Base-by-base conservation (phyloP, 2,888 invertebrate species). In the Cryptocheilus praepositus region DNA sequence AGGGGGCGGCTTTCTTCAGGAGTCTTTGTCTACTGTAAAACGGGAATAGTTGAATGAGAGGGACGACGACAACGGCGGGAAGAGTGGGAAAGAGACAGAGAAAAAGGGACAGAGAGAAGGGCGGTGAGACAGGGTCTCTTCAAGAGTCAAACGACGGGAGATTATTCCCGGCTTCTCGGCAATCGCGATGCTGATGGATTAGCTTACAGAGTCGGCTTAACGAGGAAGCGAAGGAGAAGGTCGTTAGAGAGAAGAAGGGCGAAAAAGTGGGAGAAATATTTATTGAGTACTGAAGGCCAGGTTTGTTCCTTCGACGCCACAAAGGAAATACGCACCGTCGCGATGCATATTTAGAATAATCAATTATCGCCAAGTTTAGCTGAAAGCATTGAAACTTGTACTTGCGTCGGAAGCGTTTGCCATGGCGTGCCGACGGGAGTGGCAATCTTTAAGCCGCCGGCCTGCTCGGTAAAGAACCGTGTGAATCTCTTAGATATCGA, bases 111-210 rank as follows among this genome's bases (percentile, higher is more conserved):
- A n/a, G 59, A 36, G 21, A 15, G 36, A 57, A 51, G 58, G 18
- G 36, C 22, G 61, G 52, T 16, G 21, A 44, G 43, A 25, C 61
- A 28, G 57, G 55, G 51, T 46, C 67, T 62, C 46, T 44, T 61
- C 67, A 74, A 74, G 77, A 76, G 71, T 71, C 71, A 69, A 79
- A 73, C 76, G 76, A 71, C 66, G 73, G 57, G 65, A 66, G 79
- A 77, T 76, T 76, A 76, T 73, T 73, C 79, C 53, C 67, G 67
- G 57, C 79, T 71, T 65, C 69, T 58, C 71, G 64, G 64, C 67
- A 63, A 79, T 77, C 73, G 71, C 71, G 79, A 77, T 74, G 67
- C 67, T 70, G 79, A 69, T 57, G 67, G 62, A 73, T 77, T 75
- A 73, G 66, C 70, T 43, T 66, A 66, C 65, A 60, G 64, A 68